These are phyloP conservation scores for Andrena praecox DNA, from an alignment of 2,888 invertebrate species.

Conservation along the genomic window DNA sequence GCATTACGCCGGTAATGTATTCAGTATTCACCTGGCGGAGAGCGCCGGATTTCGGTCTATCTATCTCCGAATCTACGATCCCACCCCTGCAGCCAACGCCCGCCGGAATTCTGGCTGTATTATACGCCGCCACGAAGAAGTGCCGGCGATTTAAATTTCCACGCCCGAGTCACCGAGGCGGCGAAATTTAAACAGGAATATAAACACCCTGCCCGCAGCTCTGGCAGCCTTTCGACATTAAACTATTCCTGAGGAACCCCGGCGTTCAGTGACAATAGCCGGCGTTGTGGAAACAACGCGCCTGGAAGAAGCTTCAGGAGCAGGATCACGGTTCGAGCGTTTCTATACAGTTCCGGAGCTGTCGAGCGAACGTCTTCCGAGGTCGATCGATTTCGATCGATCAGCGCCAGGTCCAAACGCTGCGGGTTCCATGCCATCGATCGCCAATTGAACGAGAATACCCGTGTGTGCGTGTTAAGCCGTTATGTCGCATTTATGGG, in stretches of 20 bases:
- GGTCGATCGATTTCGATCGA: conserved; percentile 45
- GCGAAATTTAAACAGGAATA: background rate
- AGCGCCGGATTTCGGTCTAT: conserved; percentile 51
- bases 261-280: no score
- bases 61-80: conserved; percentile 33
- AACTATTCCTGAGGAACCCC: background rate
- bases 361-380: conserved; percentile 22
- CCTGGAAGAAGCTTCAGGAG: no score
- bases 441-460: conserved; percentile 28
- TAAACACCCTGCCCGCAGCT: background rate
- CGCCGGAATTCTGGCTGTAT: conserved; percentile 6
- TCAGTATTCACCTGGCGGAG: conserved; percentile 65
- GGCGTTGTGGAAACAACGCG: no score
- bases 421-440: background rate
- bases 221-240: background rate
- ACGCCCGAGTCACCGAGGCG: background rate
- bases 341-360: background rate
- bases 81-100: background rate
- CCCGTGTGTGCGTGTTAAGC: conserved; percentile 38
- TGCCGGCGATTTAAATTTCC: background rate
- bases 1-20: conserved; percentile 71
- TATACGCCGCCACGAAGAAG: background rate
- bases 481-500: conserved; percentile 68
- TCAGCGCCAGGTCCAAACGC: background rate
- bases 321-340: no score